Evolutionary conservation across 2,797 vertebrate species (phyloP).

Genomic region (Halcyon badia): DNA sequence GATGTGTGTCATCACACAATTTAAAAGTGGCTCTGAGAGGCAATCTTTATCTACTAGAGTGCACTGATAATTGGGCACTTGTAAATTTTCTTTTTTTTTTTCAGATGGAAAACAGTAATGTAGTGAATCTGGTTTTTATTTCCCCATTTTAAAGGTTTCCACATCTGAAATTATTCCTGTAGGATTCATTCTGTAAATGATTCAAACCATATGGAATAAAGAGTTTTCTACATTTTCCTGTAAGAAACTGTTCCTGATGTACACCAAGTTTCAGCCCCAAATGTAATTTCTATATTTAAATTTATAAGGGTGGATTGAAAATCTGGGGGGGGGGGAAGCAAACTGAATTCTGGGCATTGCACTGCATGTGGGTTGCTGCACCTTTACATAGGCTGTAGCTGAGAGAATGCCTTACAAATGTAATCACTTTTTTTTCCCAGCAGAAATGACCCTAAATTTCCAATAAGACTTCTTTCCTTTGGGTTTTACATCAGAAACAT

Average conservation of each 20-base stretch:
- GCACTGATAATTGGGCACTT: neutral
- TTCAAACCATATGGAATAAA: constrained; percentile 69
- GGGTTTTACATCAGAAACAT: constrained; percentile 7
- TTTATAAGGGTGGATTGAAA: neutral
- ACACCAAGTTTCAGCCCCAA: neutral
- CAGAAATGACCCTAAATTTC: neutral
- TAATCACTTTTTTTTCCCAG: neutral
- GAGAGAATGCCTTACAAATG: neutral
- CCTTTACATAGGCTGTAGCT: neutral
- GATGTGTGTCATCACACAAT: constrained; percentile 52
- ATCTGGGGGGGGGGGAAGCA: neutral
- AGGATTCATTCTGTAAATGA: constrained; percentile 69
- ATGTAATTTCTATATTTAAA: constrained; percentile 46
- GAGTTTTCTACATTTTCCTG: constrained; percentile 42
- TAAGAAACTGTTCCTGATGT: constrained; percentile 52
- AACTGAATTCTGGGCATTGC: neutral
- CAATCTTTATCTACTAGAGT: constrained; percentile 6
- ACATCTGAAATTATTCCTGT: constrained; percentile 71
- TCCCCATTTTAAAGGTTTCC: constrained; percentile 70
- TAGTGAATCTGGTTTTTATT: constrained; percentile 72
- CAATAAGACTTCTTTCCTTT: neutral
- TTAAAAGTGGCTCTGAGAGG: constrained; percentile 11
- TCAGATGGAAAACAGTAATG: constrained; percentile 33
- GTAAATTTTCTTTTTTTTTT: neutral
- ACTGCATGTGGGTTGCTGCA: neutral